These are phyloP conservation scores for Drosophila subobscura DNA, from an alignment of 1,140 invertebrate species.

Conservation along the genomic window DNA sequence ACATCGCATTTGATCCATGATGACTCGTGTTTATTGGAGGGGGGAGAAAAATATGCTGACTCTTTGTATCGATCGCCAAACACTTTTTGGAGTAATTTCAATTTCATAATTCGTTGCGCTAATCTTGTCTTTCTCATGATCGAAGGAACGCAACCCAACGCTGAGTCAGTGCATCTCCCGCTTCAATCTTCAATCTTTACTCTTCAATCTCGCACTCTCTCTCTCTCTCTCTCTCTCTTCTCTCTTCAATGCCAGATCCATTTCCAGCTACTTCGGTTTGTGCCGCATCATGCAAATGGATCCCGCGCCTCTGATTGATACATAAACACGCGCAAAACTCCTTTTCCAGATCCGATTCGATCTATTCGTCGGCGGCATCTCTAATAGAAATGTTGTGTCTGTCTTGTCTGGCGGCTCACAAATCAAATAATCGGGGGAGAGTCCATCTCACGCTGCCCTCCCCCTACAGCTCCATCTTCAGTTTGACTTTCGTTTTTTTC, in stretches of 20 bases:
- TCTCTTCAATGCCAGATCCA: constrained; percentile 53
- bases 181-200: constrained; percentile 12
- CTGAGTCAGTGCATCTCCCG: constrained; percentile 46
- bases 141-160: constrained; percentile 29
- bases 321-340: constrained; percentile 77
- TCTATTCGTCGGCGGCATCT: constrained; percentile 48
- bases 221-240: constrained; percentile 1
- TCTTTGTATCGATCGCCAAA: constrained; percentile 77
- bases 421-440: constrained; percentile 11
- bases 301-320: constrained; percentile 74
- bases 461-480: not conserved
- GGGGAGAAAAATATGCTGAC: constrained; percentile 63
- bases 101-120: constrained; percentile 82
- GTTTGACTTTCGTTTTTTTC: constrained; percentile 55
- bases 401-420: not conserved
- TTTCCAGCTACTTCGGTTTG: constrained; percentile 60
- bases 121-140: constrained; percentile 77
- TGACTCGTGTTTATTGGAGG: constrained; percentile 52
- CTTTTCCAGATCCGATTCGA: constrained; percentile 36
- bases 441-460: not conserved
- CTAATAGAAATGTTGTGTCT: constrained; percentile 66
- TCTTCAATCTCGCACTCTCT: constrained; percentile 1
- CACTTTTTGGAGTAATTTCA: constrained; percentile 82
- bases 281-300: constrained; percentile 78
- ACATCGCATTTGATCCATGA: constrained; percentile 71